Percentiles rank a stretch among this genome's conserved stretches.
phyloP scores from a whole-genome alignment of 2,113 vertebrate species.

The Tachycineta bicolor region DNA sequence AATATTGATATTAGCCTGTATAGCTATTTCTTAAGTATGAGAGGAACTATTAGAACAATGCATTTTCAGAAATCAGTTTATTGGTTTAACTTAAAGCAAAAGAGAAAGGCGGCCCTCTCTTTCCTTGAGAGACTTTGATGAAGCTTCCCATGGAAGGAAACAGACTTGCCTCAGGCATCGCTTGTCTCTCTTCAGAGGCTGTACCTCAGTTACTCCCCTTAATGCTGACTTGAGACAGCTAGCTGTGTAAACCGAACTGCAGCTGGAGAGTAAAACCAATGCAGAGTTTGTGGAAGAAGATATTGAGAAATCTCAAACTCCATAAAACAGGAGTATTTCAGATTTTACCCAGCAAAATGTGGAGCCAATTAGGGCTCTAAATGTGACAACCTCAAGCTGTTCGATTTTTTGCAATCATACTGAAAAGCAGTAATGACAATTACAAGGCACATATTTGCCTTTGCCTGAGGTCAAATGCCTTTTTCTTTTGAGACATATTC shows the following conservation, averaged over 20 bases:
- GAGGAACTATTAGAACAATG: neutral
- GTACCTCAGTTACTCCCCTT: neutral
- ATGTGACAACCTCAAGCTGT: neutral
- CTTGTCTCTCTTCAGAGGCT: neutral
- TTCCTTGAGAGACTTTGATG: neutral
- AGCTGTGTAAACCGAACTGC: neutral
- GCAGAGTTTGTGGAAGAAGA: neutral
- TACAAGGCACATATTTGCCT: neutral
- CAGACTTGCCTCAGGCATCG: neutral
- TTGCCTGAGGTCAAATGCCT: neutral
- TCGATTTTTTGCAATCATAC: neutral
- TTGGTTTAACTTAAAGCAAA: neutral
- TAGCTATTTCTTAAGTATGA: neutral
- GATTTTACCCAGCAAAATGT: neutral
- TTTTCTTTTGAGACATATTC: neutral
- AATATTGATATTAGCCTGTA: neutral
- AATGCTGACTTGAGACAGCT: neutral
- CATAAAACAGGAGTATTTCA: neutral
- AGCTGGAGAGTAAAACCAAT: neutral
- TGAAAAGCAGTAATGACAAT: neutral
- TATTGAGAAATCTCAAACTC: neutral
- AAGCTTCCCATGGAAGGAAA: neutral
- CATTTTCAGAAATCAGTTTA: neutral
- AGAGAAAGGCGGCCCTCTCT: neutral
- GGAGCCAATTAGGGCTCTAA: neutral